These are phyloP conservation scores for Platichthys flesus DNA, from an alignment of 2,113 vertebrate species.

Conservation along the genomic window DNA sequence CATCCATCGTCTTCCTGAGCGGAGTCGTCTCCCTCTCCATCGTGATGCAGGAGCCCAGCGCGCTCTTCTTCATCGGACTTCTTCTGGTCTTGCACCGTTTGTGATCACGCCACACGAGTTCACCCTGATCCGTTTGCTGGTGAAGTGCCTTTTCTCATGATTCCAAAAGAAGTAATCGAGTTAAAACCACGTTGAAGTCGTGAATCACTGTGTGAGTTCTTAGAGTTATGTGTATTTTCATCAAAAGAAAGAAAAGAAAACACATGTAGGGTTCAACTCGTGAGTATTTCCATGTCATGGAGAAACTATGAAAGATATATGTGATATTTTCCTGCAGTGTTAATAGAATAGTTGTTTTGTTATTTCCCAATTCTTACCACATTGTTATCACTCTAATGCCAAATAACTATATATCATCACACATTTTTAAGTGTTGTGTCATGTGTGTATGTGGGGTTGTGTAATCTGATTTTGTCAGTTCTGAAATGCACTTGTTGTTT, in stretches of 20 bases:
- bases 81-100: conserved; percentile 64
- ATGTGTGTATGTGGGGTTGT: conserved; percentile 12
- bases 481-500: conserved; percentile 9
- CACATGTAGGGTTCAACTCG: background rate
- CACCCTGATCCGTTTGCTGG: conserved; percentile 6
- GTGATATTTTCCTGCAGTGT: background rate
- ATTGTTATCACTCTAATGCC: conserved; percentile 8
- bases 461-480: conserved; percentile 24
- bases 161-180: conserved; percentile 55
- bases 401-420: conserved; percentile 16
- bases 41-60: conserved; percentile 66
- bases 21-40: conserved; percentile 67
- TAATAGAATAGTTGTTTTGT: background rate
- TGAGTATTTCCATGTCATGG: background rate
- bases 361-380: background rate
- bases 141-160: conserved; percentile 70
- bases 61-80: conserved; percentile 71
- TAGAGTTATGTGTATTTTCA: conserved; percentile 8
- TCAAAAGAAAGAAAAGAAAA: background rate
- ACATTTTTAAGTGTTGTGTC: conserved; percentile 6
- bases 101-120: conserved; percentile 35
- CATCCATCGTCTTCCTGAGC: conserved; percentile 62
- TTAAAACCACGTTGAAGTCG: conserved; percentile 5
- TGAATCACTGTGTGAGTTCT: conserved; percentile 19
- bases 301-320: background rate